phyloP scores from a whole-genome alignment of 2,888 invertebrate species.

The Tupiocoris notatus region DNA sequence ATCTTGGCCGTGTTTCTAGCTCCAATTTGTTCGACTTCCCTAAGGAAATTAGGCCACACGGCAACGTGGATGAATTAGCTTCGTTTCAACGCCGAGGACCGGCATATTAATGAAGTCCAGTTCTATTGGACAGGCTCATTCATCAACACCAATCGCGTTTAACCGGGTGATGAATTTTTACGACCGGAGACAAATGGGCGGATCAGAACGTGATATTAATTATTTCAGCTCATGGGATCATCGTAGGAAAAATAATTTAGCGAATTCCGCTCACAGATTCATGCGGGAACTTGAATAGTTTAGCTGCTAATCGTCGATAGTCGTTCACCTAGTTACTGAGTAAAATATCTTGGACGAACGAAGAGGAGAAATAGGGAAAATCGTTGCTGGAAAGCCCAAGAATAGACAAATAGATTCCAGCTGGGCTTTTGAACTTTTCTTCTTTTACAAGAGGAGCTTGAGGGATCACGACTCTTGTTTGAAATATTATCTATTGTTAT shows the following conservation, averaged over 20 bases:
- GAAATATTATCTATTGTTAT: no score
- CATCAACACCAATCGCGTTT: not conserved
- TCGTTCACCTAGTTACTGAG: no score
- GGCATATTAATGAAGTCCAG: not conserved
- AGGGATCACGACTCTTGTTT: no score
- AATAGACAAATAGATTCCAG: no score
- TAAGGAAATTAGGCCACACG: not conserved
- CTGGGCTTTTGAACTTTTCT: no score
- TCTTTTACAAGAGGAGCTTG: no score
- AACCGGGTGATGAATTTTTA: not conserved
- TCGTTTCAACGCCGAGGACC: not conserved
- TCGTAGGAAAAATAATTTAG: not conserved
- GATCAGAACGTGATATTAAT: not conserved
- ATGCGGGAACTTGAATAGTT: no score
- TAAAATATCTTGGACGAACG: no score
- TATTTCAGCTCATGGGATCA: not conserved
- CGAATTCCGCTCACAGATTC: not conserved
- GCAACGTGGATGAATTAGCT: not conserved
- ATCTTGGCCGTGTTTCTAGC: no score
- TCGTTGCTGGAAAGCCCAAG: no score
- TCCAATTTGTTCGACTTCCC: not conserved
- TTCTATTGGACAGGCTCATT: not conserved
- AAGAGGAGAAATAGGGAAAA: no score
- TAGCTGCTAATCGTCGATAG: no score
- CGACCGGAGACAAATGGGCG: not conserved